Evolutionary conservation across 2,797 vertebrate species (phyloP).

Genomic region (Euphonia xanthogaster): DNA sequence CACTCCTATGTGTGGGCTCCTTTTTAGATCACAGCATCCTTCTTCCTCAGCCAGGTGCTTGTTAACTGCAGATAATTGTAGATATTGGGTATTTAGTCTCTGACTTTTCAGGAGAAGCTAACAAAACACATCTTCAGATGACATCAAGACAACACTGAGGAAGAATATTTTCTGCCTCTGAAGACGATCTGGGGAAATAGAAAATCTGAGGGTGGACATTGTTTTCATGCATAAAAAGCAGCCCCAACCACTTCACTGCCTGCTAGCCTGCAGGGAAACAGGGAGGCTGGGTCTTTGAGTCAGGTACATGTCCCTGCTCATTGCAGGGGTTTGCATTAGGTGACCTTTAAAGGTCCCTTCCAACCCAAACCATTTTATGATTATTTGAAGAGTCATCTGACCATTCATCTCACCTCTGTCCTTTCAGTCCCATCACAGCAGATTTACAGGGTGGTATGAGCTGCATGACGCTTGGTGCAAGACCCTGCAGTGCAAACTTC

Average conservation of each 20-base stretch:
- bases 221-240: neutral
- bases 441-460: neutral
- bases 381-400: neutral
- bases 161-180: neutral
- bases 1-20: fast-evolving
- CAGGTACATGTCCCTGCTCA: neutral
- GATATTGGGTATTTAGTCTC: neutral
- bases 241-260: neutral
- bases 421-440: neutral
- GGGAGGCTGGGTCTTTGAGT: neutral
- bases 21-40: neutral
- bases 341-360: neutral
- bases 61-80: neutral
- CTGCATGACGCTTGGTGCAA: neutral
- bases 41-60: neutral
- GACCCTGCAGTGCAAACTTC: neutral
- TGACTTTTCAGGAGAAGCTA: neutral
- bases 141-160: neutral
- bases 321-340: neutral
- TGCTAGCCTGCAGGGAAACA: neutral
- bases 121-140: neutral
- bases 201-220: neutral
- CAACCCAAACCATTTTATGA: neutral
- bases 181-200: neutral
- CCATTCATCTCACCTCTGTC: fast-evolving